Base-by-base conservation (phyloP, 2,888 invertebrate species). In the Netelia melanura region DNA sequence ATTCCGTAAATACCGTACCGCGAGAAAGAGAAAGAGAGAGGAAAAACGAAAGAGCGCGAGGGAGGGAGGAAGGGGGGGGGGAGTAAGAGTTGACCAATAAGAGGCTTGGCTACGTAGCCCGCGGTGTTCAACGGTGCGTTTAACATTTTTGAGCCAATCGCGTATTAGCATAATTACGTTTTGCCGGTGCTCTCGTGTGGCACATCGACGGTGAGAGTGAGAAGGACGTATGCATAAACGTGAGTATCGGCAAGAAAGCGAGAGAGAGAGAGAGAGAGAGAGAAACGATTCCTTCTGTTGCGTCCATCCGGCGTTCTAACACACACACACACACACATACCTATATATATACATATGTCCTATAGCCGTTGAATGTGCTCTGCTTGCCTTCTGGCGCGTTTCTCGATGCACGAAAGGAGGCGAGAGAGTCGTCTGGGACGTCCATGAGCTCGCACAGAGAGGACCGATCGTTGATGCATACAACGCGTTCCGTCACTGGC, bases 141-240 rank as follows among this genome's bases (percentile, higher is more conserved):
- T 91, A 91, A 90, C 91, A 92, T 92, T 92, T 92, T 92, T 91
- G 88, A 91, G 89, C 92, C 93, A 93, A 93, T 93, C 92, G 92
- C 89, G 91, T 92, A 93, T 93, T 93, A 93, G 92, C 93, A 93
- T 93, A 93, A 93, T 93, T 93, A 91, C 93, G 90, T 91, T 92
- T 91, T 89, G 89, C 89, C 84, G 82, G 82, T 85, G 78, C 64
- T 61, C 44, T 38, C 81, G 61, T 44, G 58, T 54, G 56, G 54
- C 56, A 70, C 38, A 68, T n/a, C 65, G 65, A 64, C n/a, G 48
- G 8, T 67, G 30, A 52, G 30, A 44, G 64, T 70, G 56, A 48
- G 71, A 84, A 76, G 56, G 75, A 30, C 25, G 72, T 9, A 61
- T 44, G 17, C 38, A 9, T 38, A 38, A 38, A 1, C 38, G 67